These are phyloP conservation scores for Oreotrochilus melanogaster DNA, from an alignment of 2,113 vertebrate genomes.

Conservation along the genomic window DNA sequence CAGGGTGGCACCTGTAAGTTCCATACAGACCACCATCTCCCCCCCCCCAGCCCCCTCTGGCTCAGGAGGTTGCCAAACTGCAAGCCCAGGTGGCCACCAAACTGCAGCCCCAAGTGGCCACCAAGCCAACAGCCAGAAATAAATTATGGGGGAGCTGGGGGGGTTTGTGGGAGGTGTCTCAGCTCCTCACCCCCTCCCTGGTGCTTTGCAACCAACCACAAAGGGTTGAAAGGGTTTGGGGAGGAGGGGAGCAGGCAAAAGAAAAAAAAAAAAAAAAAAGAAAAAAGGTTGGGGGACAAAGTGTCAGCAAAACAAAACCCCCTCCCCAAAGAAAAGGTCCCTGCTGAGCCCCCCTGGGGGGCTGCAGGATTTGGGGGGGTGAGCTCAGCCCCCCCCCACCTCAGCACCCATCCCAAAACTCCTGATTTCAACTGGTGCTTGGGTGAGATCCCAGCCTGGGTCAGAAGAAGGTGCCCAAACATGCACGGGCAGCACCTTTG, in stretches of 20 bases:
- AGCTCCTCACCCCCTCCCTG: not conserved
- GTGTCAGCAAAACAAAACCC: not conserved
- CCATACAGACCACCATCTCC: too few species aligned
- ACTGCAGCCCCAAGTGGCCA: not conserved
- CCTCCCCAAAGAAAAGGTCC: not conserved
- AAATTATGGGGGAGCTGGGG: not conserved
- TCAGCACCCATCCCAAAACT: not conserved
- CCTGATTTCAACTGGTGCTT: not conserved
- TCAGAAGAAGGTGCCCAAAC: conserved; percentile 16
- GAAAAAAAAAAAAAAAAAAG: not conserved
- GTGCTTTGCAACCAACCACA: not conserved
- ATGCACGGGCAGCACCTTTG: conserved; percentile 15
- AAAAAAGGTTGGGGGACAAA: not conserved
- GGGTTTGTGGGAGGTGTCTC: rapidly evolving
- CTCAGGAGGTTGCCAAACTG: not conserved
- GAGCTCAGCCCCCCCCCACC: not conserved
- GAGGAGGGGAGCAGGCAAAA: not conserved
- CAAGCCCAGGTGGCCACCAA: too few species aligned
- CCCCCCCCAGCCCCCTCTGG: not conserved
- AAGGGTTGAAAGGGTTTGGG: not conserved
- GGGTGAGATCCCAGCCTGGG: conserved; percentile 30
- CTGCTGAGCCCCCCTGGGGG: not conserved
- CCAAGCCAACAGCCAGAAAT: not conserved
- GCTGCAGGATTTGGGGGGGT: not conserved
- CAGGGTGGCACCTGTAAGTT: not conserved